Evolutionary conservation across 2,113 vertebrate genomes (phyloP).

Genomic region (Otus sunia): DNA sequence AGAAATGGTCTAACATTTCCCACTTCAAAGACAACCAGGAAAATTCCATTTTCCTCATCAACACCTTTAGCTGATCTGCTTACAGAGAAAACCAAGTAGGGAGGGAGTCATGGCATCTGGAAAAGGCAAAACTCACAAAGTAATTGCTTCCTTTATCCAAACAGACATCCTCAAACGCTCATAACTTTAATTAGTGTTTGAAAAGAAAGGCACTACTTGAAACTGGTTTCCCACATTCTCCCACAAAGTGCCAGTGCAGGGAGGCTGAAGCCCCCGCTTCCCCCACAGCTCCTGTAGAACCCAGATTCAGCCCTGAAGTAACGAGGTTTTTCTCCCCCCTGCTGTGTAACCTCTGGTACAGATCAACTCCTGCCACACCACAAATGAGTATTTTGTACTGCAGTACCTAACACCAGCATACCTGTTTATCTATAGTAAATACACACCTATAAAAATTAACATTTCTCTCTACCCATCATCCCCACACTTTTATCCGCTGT

Average conservation of each 20-base stretch:
- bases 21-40: not conserved
- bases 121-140: not conserved
- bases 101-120: not conserved
- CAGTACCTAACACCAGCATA: accelerated
- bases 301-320: not conserved
- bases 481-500: not conserved
- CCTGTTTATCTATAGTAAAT: accelerated
- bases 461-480: not conserved
- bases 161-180: accelerated
- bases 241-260: accelerated
- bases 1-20: not conserved
- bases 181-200: not conserved
- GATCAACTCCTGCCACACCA: not conserved
- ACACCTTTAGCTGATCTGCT: not conserved
- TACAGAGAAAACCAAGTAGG: not conserved
- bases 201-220: not conserved
- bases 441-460: not conserved
- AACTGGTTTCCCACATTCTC: not conserved
- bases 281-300: not conserved
- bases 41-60: not conserved
- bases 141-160: not conserved
- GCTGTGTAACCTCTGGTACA: accelerated
- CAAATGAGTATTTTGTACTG: too few species aligned
- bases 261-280: not conserved
- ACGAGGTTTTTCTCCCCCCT: not conserved